These are phyloP conservation scores for Metalampra italica DNA, from an alignment of 2,888 invertebrate species.

Conservation along the genomic window DNA sequence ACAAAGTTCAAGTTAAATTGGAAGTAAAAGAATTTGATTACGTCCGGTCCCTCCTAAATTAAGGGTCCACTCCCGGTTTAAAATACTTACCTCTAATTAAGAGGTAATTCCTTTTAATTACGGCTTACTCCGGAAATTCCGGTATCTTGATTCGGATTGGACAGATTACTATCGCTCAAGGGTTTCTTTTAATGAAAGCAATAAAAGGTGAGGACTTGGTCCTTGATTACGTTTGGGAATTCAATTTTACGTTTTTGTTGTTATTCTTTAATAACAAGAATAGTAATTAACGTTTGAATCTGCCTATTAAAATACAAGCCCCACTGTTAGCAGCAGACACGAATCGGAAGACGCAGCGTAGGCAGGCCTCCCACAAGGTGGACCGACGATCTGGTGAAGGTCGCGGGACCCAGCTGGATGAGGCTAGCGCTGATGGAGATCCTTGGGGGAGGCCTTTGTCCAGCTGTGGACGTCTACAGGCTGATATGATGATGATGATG, in stretches of 20 bases:
- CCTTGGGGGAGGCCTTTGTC: too few relatives aligned
- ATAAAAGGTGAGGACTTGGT: conserved; percentile 1
- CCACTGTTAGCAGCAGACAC: too few relatives aligned
- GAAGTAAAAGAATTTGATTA: conserved; percentile 8
- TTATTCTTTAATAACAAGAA: not conserved
- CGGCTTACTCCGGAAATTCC: conserved; percentile 11
- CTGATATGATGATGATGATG: too few relatives aligned
- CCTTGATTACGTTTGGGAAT: not conserved
- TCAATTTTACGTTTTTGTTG: not conserved
- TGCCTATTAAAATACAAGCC: too few relatives aligned
- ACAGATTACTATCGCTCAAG: conserved; percentile 21
- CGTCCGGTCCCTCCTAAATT: conserved; percentile 10
- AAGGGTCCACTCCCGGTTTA: conserved; percentile 12
- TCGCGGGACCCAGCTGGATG: too few relatives aligned
- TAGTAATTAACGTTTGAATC: too few relatives aligned
- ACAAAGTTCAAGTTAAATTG: conserved; percentile 5
- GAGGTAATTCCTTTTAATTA: conserved; percentile 22
- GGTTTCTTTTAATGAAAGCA: conserved; percentile 14
- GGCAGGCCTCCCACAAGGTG: too few relatives aligned
- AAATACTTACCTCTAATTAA: conserved; percentile 19
- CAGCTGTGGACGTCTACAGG: too few relatives aligned
- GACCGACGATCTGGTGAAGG: too few relatives aligned
- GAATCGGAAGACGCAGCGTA: too few relatives aligned
- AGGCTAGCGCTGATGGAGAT: too few relatives aligned
- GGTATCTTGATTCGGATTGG: conserved; percentile 16